These are phyloP conservation scores for Eudasyphora cyanicolor DNA, from an alignment of 2,888 invertebrate species.

Conservation along the genomic window DNA sequence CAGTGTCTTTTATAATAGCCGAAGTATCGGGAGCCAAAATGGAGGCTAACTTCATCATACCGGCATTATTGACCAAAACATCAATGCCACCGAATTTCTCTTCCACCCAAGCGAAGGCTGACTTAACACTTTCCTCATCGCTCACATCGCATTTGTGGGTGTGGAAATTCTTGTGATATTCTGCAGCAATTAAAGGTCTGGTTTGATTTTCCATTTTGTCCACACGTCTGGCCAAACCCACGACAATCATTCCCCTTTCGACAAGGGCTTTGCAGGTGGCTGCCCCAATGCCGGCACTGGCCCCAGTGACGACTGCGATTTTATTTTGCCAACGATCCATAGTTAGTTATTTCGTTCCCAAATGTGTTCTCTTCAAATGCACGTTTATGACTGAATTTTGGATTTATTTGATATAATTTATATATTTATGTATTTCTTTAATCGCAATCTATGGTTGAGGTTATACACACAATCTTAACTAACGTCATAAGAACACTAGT, in stretches of 20 bases:
- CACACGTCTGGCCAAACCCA: conserved; percentile 80
- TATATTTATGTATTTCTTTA: too few species aligned
- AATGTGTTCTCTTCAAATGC: not conserved
- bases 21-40: conserved; percentile 62
- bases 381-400: too few species aligned
- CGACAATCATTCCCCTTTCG: conserved; percentile 71
- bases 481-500: too few species aligned
- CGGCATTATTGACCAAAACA: conserved; percentile 82
- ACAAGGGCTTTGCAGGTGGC: conserved; percentile 68
- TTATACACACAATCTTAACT: too few species aligned
- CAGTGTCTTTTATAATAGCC: conserved; percentile 68
- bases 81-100: conserved; percentile 81
- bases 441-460: too few species aligned
- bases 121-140: conserved; percentile 81
- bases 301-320: conserved; percentile 71
- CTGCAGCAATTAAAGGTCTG: conserved; percentile 64
- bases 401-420: too few species aligned
- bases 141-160: conserved; percentile 81
- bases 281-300: conserved; percentile 71
- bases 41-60: conserved; percentile 53
- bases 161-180: conserved; percentile 73
- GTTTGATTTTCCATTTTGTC: conserved; percentile 69
- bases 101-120: conserved; percentile 81
- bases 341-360: not conserved
- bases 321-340: conserved; percentile 70